Evolutionary conservation across 2,113 vertebrate genomes (phyloP), one percentile per base, ranked within the genome.

Genomic region (Nibea albiflora): DNA sequence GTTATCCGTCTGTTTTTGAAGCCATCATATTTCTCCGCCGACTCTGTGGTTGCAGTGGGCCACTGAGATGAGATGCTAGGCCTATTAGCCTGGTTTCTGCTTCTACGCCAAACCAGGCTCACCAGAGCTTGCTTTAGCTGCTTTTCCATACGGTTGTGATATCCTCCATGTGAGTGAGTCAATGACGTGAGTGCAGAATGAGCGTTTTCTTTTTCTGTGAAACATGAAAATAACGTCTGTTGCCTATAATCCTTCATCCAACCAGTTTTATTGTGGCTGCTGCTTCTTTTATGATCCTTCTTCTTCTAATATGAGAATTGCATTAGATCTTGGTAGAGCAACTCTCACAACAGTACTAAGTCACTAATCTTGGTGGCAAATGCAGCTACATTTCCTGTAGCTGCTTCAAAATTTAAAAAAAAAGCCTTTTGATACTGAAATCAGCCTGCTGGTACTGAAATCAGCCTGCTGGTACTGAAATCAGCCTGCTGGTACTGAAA

Each of bases 1-100:
- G 82, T 44, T 76, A 49, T 66, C 77, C 26, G 35, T 76, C 42
- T 77, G 54, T 64, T 69, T 69, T 88, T 22, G 77, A 71, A 85
- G 54, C 67, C n/a, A 12, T 86, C 77, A 46, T 65, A 69, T 86
- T 87, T 84, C 75, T 61, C 64, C 78, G 61, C 68, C 53, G 72
- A 20, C 11, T 73, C 42, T 54, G 76, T 57, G 85, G 84, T 87
- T 80, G 20, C 52, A 54, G 64, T 47, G 81, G 42, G 19, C 20
- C 7, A 22, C 24, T n/a, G 35, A 69, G 52, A 42, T 22, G 14
- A 53, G 64, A 81, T 63, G 67, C 85, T 61, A 26, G 24, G 24
- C 24, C 24, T 26, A 73, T 81, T 64, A 26, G 11, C 54, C 46
- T 78, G 52, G 35, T 68, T 71, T 81, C 67, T 49, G 44, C 72